phyloP scores from a whole-genome alignment of 1,140 invertebrate genomes.

The Heliothis virescens region DNA sequence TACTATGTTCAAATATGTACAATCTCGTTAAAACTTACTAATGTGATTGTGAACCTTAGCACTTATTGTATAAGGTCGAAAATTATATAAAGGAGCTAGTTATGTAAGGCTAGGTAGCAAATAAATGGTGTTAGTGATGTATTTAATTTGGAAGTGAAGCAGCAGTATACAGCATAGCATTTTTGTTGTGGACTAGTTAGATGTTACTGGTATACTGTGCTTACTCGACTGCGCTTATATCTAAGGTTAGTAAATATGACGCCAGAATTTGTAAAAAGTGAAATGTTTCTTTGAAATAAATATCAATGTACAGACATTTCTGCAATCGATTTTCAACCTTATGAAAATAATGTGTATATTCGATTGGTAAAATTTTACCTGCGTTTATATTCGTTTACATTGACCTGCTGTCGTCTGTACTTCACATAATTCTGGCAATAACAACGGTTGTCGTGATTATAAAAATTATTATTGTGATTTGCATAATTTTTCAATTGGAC shows the following conservation, averaged over 20 bases:
- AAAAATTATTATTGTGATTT: not conserved
- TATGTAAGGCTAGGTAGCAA: constrained; percentile 24
- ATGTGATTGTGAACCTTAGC: constrained; percentile 21
- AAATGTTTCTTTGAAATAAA: too few species aligned
- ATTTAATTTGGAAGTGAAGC: constrained; percentile 15
- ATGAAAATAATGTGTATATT: too few species aligned
- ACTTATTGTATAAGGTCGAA: constrained; percentile 13
- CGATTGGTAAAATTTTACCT: too few species aligned
- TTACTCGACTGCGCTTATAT: constrained; percentile 13
- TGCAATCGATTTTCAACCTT: too few species aligned
- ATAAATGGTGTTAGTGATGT: constrained; percentile 40
- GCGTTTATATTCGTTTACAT: too few species aligned
- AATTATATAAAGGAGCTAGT: constrained; percentile 18
- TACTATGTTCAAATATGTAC: constrained; percentile 40
- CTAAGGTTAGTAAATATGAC: not conserved
- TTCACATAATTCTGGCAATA: not conserved
- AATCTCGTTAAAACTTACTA: constrained; percentile 19
- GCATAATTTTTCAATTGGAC: not conserved
- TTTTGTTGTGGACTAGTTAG: constrained; percentile 4
- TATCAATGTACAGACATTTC: too few species aligned
- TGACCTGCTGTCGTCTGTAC: too few species aligned
- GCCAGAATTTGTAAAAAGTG: not conserved
- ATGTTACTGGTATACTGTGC: constrained; percentile 22
- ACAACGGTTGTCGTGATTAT: not conserved
- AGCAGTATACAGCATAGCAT: constrained; percentile 6